Conservation (phyloP, 92 coral and sea anemone genomes). For the Hydrozoanthus gracilis region DNA sequence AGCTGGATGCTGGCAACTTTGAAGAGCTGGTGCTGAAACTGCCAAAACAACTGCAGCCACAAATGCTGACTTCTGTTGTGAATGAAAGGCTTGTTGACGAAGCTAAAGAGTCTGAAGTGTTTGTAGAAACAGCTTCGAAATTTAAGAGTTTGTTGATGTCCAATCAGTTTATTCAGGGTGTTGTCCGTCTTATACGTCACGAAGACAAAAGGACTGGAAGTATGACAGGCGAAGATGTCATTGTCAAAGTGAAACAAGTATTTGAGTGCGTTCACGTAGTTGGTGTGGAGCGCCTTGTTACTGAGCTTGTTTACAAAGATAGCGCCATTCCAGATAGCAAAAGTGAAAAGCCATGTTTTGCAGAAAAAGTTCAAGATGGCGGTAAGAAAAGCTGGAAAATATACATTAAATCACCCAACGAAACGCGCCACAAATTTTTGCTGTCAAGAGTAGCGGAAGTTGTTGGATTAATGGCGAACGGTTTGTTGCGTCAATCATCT, state of each 20-base stretch:
- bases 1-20: conserved; percentile 35
- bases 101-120: background rate
- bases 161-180: conserved; percentile 57
- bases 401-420: conserved; percentile 47
- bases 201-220: conserved; percentile 26
- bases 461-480: conserved; percentile 47
- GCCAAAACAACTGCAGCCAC: conserved; percentile 56
- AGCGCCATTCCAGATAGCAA: conserved; percentile 52
- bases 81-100: conserved; percentile 45
- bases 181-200: conserved; percentile 72
- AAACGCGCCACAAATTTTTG: background rate
- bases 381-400: conserved; percentile 63
- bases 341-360: conserved; percentile 60
- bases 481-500: conserved; percentile 46
- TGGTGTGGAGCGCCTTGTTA: conserved; percentile 34
- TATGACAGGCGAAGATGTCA: conserved; percentile 31
- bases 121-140: conserved; percentile 26
- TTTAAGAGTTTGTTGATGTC: conserved; percentile 46
- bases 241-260: conserved; percentile 17
- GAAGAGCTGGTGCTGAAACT: conserved; percentile 51
- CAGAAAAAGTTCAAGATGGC: conserved; percentile 42
- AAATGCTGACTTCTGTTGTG: conserved; percentile 62
- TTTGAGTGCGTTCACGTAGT: conserved; percentile 53
- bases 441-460: conserved; percentile 50
- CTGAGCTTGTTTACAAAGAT: conserved; percentile 53